Evolutionary conservation across 2,797 vertebrate genomes (phyloP).

Genomic region (Ispidina picta): DNA sequence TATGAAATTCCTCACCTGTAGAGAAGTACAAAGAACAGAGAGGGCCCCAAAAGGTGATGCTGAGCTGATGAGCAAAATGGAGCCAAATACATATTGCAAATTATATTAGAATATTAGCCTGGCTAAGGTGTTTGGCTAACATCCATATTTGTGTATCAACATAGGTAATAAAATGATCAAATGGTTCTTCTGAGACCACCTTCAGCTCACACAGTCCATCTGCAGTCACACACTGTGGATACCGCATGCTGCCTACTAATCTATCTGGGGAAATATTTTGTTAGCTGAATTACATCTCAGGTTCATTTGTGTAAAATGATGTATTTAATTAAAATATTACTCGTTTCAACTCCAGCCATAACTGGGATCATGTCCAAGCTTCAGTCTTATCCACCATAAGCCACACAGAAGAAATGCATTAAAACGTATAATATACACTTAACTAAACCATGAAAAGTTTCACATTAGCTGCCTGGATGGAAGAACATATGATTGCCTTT

Average conservation of each 20-base stretch:
- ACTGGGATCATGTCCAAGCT: conserved; percentile 64
- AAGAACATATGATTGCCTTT: conserved; percentile 16
- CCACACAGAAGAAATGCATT: conserved; percentile 1
- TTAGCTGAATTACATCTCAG: conserved; percentile 33
- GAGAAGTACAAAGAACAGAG: not conserved
- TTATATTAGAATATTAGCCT: conserved; percentile 61
- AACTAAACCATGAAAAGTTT: conserved; percentile 18
- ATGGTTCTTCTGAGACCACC: conserved; percentile 66
- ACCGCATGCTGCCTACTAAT: conserved; percentile 36
- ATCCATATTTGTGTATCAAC: conserved; percentile 70
- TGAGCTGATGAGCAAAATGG: conserved; percentile 16
- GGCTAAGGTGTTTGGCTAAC: conserved; percentile 60
- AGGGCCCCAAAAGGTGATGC: conserved; percentile 25
- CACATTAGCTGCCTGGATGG: not conserved
- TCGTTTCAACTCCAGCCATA: conserved; percentile 42
- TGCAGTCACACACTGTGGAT: conserved; percentile 59
- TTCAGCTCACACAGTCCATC: conserved; percentile 58
- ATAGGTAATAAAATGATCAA: conserved; percentile 71
- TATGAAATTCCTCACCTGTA: not conserved
- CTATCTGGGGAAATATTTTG: conserved; percentile 55
- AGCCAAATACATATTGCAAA: conserved; percentile 61
- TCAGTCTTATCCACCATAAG: conserved; percentile 25
- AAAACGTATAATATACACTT: not conserved
- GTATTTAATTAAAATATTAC: conserved; percentile 72
- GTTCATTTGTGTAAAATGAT: conserved; percentile 43